A percentile compares a stretch with the other conserved stretches of the same genome.
Conservation (phyloP, 2,888 invertebrate genomes). For the Zootermopsis nevadensis region DNA sequence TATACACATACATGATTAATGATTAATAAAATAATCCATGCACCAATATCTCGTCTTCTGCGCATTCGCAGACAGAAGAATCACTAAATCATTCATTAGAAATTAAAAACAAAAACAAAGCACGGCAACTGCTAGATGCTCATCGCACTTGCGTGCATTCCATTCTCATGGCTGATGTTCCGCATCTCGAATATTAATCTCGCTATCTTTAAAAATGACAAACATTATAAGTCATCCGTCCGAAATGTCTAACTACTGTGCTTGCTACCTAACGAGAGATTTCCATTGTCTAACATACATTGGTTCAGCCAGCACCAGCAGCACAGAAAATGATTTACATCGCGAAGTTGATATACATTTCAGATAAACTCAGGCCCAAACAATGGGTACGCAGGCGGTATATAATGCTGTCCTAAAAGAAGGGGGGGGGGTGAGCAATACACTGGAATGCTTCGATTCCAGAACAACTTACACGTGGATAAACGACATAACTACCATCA, state of each 20-base stretch:
- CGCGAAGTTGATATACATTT: conserved; percentile 4
- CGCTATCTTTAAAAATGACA: conserved; percentile 42
- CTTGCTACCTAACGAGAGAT: conserved; percentile 16
- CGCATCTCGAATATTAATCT: conserved; percentile 46
- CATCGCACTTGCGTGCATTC: neutral
- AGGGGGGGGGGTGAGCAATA: conserved; percentile 7
- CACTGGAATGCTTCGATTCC: conserved; percentile 18
- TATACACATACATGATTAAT: conserved; percentile 7
- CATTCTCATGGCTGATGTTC: conserved; percentile 21
- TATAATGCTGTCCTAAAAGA: neutral
- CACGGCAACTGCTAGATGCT: neutral
- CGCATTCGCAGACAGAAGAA: neutral
- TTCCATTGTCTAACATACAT: conserved; percentile 32
- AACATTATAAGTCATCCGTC: conserved; percentile 46
- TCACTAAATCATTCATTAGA: neutral
- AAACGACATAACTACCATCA: neutral
- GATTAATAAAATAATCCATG: neutral
- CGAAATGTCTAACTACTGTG: conserved; percentile 43
- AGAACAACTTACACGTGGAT: neutral
- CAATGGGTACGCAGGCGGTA: conserved; percentile 31
- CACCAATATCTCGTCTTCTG: neutral
- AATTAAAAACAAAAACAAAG: neutral
- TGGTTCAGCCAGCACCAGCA: conserved; percentile 19
- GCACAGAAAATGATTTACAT: conserved; percentile 37
- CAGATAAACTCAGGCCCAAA: conserved; percentile 31